Base-by-base conservation (phyloP, 2,113 vertebrate species). In the Clarias magur region DNA sequence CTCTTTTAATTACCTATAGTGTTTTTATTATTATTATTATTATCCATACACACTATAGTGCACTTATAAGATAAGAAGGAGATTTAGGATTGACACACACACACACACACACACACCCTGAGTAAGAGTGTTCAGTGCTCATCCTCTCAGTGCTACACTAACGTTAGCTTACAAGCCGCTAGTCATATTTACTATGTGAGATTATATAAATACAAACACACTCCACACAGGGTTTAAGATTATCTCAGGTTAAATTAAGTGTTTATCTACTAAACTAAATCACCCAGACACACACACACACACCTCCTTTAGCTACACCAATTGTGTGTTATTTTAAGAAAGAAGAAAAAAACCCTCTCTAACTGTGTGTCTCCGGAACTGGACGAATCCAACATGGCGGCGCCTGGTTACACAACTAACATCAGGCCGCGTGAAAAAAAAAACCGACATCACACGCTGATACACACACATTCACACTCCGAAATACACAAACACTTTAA, bases 301-400 rank as follows among this genome's bases (percentile, higher is more conserved):
- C 4, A 42, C 62, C 19, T 0, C 25, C n/a, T 3, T 15, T 25
- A 11, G 0, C 23, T 13, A 53, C 21, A 53, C 6, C 3, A 25
- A 53, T 13, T 4, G 6, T 15, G 23, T 21, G 15, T 1, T 48
- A 48, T 23, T 48, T 48, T 25, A 13, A 48, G 1, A 75, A 15
- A 53, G 53, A 7, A 48, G 2, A n/a, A 76, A 6, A 73, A 15
- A 1, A 53, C 72, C 0, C 9, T 42, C 0, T 12, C 21, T 30
- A 1, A 48, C 30, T 19, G 5, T 75, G 7, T 11, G n/a, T 7
- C 42, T 60, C 48, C 8, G 48, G 48, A 27, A 82, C 16, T 38
- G 70, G 63, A 73, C 34, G 19, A 62, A 92, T 75, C 63, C 91
- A 95, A 94, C 88, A 94, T 94, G 93, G 94, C 95, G 94, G 13